Evolutionary conservation across 2,113 vertebrate genomes (phyloP), one percentile per base, ranked within the genome.

Genomic region (Oryzias woworae): DNA sequence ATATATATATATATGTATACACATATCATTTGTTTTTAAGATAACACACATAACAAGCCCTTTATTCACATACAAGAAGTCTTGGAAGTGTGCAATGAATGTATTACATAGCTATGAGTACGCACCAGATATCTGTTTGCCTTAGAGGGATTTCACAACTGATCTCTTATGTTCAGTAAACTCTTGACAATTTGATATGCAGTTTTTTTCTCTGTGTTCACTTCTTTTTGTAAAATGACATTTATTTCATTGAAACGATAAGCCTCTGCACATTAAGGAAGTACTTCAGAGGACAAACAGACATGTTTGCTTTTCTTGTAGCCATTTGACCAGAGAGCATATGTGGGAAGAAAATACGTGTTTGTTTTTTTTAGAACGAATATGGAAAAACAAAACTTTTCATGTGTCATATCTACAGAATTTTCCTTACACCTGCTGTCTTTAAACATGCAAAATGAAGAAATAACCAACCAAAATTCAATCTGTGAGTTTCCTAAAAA

Each of bases 121-220:
- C 75, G 78, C 58, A 63, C 66, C 76, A 75, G 74, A 78, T 79
- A 81, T 85, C 78, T 61, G 78, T 86, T 87, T 78, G 84, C 85
- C 83, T 88, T 84, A 85, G 88, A 90, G 89, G 88, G 87, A 90
- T 87, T 79, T 80, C 85, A 26, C 83, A 72, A 88, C 78, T 76
- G 66, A 83, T 16, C 66, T 64, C 78, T 78, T 55, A 68, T 75
- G 69, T 75, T 80, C 75, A 84, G 64, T 87, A 53, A 36, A 83
- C 62, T 81, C 75, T 74, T 18, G 77, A 66, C 78, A 85, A 81
- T 76, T 84, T 70, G 26, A 77, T 73, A 66, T 59, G 62, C 75
- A 84, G 48, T 75, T 72, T 69, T 62, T 69, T 75, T 71, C 69
- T 73, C 69, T 73, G 69, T 73, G 53, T 79, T 68, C 53, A 49